Evolutionary conservation across 2,797 vertebrate species (phyloP).

Genomic region (Gallirallus australis): DNA sequence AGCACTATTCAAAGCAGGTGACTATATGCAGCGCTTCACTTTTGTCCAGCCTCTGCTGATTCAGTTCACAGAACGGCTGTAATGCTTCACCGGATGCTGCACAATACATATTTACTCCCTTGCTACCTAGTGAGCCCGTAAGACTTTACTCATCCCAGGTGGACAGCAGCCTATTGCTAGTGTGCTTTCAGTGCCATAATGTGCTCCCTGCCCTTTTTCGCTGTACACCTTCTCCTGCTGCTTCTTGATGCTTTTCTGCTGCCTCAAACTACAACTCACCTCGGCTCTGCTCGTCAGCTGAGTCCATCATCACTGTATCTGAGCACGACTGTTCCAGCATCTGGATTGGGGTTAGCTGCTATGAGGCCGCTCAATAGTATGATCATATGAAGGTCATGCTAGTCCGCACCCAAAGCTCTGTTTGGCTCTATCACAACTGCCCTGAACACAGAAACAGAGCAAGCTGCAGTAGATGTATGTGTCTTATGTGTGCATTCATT

Average conservation of each 20-base stretch:
- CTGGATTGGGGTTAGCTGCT: background rate
- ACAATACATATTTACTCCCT: background rate
- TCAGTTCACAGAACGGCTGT: background rate
- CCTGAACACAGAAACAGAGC: background rate
- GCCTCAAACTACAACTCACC: background rate
- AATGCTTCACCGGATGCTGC: background rate
- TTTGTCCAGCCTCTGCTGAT: background rate
- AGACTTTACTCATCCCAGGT: background rate
- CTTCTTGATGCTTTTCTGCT: background rate
- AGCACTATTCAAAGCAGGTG: background rate
- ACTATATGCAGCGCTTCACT: background rate
- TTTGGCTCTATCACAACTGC: background rate
- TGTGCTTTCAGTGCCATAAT: background rate
- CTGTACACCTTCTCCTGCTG: background rate
- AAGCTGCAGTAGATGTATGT: background rate
- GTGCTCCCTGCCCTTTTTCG: background rate
- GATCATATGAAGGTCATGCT: background rate
- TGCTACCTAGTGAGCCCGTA: background rate
- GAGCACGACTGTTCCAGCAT: background rate
- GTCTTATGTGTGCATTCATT: background rate
- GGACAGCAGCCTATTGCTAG: background rate
- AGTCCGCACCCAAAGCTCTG: background rate
- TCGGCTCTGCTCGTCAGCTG: rapidly evolving
- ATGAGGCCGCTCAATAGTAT: rapidly evolving
- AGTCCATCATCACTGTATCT: background rate